phyloP scores from a whole-genome alignment of 2,797 vertebrate species.

The Phaenicophaeus curvirostris region DNA sequence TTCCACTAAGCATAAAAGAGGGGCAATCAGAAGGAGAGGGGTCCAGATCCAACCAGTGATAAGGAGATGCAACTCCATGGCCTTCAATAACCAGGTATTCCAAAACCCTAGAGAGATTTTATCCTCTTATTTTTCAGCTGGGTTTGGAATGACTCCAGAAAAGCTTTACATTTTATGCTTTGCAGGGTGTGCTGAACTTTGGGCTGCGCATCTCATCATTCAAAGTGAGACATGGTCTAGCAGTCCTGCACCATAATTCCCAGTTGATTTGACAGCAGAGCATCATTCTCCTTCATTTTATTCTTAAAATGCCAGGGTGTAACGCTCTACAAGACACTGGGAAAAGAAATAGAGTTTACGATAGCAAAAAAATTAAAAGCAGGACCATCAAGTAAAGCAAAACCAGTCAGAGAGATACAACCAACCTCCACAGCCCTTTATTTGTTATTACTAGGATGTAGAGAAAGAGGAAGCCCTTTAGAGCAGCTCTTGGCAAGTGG shows the following conservation, averaged over 20 bases:
- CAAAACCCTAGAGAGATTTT: slow-evolving; percentile 9
- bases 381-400: background rate
- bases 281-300: background rate
- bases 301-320: background rate
- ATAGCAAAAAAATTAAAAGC: background rate
- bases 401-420: background rate
- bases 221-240: background rate
- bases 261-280: background rate
- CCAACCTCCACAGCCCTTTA: background rate
- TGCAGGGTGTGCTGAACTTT: background rate
- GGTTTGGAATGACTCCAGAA: background rate
- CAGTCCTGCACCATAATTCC: background rate
- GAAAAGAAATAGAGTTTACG: background rate
- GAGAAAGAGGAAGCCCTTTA: background rate
- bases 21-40: background rate
- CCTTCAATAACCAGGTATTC: background rate
- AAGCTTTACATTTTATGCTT: background rate
- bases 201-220: background rate
- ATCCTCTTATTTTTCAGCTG: background rate
- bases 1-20: background rate
- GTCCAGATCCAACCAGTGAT: background rate
- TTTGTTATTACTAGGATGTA: background rate
- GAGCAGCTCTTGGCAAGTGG: background rate
- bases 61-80: background rate
- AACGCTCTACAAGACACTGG: background rate